Evolutionary conservation across 2,113 vertebrate genomes (phyloP).

Genomic region (Pseudorectes ferrugineus): DNA sequence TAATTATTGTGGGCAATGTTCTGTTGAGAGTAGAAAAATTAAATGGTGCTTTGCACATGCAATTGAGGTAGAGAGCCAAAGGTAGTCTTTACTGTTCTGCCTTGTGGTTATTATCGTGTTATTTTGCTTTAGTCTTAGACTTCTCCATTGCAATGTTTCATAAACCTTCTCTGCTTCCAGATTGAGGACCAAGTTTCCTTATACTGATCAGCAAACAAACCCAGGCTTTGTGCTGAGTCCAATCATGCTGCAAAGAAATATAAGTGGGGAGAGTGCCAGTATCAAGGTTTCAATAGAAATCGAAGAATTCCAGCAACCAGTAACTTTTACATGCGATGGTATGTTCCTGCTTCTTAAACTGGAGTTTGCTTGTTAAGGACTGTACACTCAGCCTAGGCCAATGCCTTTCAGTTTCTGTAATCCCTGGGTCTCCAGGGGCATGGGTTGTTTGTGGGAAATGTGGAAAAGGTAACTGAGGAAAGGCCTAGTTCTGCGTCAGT

Average conservation of each 20-base stretch:
- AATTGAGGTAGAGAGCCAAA: background rate
- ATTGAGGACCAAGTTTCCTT: conserved; percentile 82
- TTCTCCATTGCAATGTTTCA: background rate
- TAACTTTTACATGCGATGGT: conserved; percentile 98
- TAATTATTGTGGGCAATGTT: background rate
- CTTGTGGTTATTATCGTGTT: background rate
- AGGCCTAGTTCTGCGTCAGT: background rate
- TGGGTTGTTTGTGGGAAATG: background rate
- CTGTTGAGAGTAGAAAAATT: background rate
- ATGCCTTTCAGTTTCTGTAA: background rate
- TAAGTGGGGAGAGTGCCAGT: conserved; percentile 83
- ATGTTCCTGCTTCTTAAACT: conserved; percentile 12
- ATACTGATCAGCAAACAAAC: conserved; percentile 77
- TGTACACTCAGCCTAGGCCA: background rate
- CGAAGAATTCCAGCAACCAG: conserved; percentile 90
- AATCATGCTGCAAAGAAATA: conserved; percentile 83
- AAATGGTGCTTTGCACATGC: background rate
- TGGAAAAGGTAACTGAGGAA: background rate
- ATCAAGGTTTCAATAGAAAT: conserved; percentile 98
- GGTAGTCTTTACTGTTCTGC: background rate
- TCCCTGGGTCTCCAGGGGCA: background rate
- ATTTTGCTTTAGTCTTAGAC: background rate
- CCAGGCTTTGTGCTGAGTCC: conserved; percentile 91
- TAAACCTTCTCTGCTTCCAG: conserved; percentile 71
- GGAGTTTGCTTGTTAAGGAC: background rate